Evolutionary conservation across 2,888 invertebrate species (phyloP), one percentile per base, ranked within the genome.

Genomic region (Dryomyza anilis): DNA sequence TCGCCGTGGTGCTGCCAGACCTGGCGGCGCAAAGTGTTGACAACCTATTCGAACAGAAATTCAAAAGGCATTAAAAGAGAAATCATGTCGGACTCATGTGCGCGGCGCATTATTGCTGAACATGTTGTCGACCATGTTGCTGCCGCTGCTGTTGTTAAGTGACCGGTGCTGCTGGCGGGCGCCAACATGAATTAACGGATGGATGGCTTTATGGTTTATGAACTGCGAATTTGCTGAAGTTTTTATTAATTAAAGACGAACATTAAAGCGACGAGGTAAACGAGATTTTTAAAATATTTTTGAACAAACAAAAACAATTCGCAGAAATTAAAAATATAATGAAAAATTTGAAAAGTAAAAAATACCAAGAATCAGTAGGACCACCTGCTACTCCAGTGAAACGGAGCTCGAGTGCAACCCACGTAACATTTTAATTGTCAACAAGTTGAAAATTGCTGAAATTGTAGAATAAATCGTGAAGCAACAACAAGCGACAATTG

Each of bases 51-150:
- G 23, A 21, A 53, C 23, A 27, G 19, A 30, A 27, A 30, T 5
- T 10, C 29, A 19, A 33, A 48, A 33, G 30, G 48, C 46, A 59
- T 59, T 59, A 59, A 59, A 59, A 29, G 48, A 59, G 59, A 59
- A 59, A 59, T 48, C 59, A 45, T 59, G 59, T 59, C 48, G 59
- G 25, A 62, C 43, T 66, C 62, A 58, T 62, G 58, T 66, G 27
- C 29, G 36, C 43, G 57, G 39, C n/a, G n/a, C 27, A 30, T 48
- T 61, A 56, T 48, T 52, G 57, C 25, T 57, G 43, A 43, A 52
- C 30, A 27, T 25, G 50, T 45, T 43, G 52, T 23, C 27, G n/a
- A 21, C 30, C 39, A 30, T 65, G 30, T 52, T 65, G 36, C 33
- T 48, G 53, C 50, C 27, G 25, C 30, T 50, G 50, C 21, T 36